Evolutionary conservation across 2,888 invertebrate genomes (phyloP).

Genomic region (Euproctis similis): DNA sequence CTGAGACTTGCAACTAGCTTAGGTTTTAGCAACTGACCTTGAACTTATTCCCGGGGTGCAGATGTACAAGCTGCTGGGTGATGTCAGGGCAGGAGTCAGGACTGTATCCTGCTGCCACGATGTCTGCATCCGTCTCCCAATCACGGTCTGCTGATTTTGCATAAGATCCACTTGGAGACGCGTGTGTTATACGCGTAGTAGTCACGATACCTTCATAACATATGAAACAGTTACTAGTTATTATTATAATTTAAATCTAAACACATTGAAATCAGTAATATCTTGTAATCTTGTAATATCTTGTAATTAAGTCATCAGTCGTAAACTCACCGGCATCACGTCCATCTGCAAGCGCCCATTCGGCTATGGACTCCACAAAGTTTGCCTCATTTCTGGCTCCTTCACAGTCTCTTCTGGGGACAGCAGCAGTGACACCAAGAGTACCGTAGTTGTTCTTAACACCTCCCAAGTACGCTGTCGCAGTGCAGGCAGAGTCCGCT

Average conservation of each 20-base stretch:
- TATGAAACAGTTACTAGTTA: too few species aligned
- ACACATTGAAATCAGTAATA: not conserved
- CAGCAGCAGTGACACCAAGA: constrained; percentile 81
- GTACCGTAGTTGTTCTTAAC: constrained; percentile 79
- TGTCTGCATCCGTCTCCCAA: constrained; percentile 82
- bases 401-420: constrained; percentile 74
- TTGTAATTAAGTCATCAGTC: not conserved
- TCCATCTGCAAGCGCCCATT: constrained; percentile 77
- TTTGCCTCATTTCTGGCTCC: constrained; percentile 63
- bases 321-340: constrained; percentile 40
- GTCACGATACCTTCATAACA: constrained; percentile 79
- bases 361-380: constrained; percentile 79
- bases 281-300: not conserved
- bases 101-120: constrained; percentile 31
- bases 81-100: constrained; percentile 68
- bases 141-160: constrained; percentile 80
- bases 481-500: constrained; percentile 82
- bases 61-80: constrained; percentile 79
- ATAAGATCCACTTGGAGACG: constrained; percentile 82
- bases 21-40: constrained; percentile 71
- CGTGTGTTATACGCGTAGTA: constrained; percentile 85
- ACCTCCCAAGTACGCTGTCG: constrained; percentile 81
- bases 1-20: not conserved
- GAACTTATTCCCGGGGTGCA: constrained; percentile 78
- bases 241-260: not conserved